These are phyloP conservation scores for Ophthalmolycus amberensis DNA, from an alignment of 2,113 vertebrate species.

Conservation along the genomic window DNA sequence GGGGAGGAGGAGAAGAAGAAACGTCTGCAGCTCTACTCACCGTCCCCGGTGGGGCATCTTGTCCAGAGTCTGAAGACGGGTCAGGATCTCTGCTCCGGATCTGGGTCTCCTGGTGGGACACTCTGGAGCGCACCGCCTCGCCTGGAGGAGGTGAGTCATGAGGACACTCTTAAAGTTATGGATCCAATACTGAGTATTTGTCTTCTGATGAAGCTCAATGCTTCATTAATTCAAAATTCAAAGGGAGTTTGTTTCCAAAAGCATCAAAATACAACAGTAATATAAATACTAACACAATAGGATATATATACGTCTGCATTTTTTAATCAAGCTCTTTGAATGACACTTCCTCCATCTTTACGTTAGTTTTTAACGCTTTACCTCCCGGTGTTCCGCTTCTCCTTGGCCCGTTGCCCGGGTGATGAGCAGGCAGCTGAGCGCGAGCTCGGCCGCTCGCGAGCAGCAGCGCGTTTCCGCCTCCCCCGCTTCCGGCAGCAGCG, in stretches of 20 bases:
- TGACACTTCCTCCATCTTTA: too few species aligned
- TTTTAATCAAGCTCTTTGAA: too few species aligned
- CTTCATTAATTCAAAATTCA: too few species aligned
- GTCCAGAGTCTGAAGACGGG: background rate
- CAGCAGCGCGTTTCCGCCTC: constrained; percentile 19
- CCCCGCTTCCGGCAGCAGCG: background rate
- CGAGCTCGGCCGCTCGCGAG: constrained; percentile 26
- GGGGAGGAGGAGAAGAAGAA: accelerated
- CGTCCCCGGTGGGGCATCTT: background rate
- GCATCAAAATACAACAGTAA: background rate
- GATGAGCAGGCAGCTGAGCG: constrained; percentile 11
- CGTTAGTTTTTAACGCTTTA: background rate
- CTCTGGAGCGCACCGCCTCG: background rate
- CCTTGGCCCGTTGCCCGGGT: constrained; percentile 16
- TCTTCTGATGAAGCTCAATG: background rate
- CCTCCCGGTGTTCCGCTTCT: background rate
- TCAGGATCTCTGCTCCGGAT: background rate
- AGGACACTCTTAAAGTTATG: background rate
- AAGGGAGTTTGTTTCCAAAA: too few species aligned
- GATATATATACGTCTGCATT: too few species aligned
- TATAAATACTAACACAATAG: background rate
- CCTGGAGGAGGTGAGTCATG: constrained; percentile 3
- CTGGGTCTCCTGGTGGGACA: constrained; percentile 7
- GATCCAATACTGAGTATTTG: background rate
- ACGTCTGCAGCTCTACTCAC: constrained; percentile 7